Conservation (phyloP, 2,113 vertebrate species). For the Proteles cristata region DNA sequence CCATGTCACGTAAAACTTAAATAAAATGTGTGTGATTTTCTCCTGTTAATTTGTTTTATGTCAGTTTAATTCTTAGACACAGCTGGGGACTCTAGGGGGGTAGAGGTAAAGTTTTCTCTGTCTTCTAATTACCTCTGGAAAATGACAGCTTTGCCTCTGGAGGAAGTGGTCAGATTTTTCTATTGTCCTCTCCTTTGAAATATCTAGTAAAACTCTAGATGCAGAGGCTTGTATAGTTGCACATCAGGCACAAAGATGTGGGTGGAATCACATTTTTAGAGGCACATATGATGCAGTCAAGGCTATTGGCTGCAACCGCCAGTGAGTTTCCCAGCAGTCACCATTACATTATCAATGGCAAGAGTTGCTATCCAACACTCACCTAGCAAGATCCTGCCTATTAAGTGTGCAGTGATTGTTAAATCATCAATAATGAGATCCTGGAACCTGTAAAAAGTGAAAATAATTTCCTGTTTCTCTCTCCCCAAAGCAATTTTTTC, state of each 20-base stretch:
- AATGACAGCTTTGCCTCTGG: neutral
- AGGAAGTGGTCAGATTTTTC: neutral
- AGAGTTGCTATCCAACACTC: neutral
- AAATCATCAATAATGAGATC: conserved; percentile 57
- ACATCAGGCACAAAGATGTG: neutral
- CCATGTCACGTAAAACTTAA: neutral
- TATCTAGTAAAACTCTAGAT: neutral
- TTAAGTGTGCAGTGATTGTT: conserved; percentile 16
- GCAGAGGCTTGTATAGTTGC: neutral
- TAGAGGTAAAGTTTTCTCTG: neutral
- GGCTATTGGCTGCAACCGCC: neutral
- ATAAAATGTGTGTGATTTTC: neutral
- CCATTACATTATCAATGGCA: conserved; percentile 14
- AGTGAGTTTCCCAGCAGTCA: neutral
- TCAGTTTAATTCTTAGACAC: neutral
- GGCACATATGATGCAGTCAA: neutral
- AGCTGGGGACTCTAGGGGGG: neutral
- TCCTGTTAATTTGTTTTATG: neutral
- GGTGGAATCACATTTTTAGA: neutral
- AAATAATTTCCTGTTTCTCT: conserved; percentile 51
- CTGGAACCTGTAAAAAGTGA: neutral
- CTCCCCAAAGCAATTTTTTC: neutral
- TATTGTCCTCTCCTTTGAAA: neutral
- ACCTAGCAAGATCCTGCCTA: neutral
- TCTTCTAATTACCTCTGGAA: neutral